phyloP scores from a whole-genome alignment of 2,797 vertebrate genomes.

The Microctenopoma stevenorrisi region DNA sequence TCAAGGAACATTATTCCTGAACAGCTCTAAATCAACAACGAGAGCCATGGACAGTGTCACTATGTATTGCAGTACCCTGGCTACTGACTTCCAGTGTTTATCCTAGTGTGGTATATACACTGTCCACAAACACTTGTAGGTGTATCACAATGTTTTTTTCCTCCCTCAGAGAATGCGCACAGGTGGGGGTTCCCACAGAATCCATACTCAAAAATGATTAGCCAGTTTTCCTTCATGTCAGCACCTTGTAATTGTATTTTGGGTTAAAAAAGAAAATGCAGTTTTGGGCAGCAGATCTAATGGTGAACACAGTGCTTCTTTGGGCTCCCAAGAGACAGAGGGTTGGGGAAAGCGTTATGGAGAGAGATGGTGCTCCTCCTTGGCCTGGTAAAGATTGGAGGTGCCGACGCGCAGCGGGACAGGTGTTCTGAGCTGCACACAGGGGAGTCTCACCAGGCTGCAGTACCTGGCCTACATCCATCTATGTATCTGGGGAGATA shows the following conservation, averaged over 20 bases:
- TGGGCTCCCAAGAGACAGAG: slow-evolving; percentile 54
- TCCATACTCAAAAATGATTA: slow-evolving; percentile 78
- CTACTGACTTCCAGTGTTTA: slow-evolving; percentile 12
- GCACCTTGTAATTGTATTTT: slow-evolving; percentile 78
- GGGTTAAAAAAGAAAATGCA: slow-evolving; percentile 57
- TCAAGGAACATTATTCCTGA: neutral
- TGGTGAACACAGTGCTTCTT: slow-evolving; percentile 48
- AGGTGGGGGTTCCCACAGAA: slow-evolving; percentile 49
- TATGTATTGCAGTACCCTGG: slow-evolving; percentile 1
- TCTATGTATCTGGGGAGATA: slow-evolving; percentile 84
- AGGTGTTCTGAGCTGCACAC: slow-evolving; percentile 79
- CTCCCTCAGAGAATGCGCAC: slow-evolving; percentile 35
- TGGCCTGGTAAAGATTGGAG: slow-evolving; percentile 85
- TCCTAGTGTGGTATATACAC: slow-evolving; percentile 10
- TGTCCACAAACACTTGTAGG: slow-evolving; percentile 72
- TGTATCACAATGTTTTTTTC: slow-evolving; percentile 47
- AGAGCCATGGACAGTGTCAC: neutral
- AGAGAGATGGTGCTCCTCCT: slow-evolving; percentile 79
- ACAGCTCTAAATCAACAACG: neutral
- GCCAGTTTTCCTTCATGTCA: slow-evolving; percentile 67
- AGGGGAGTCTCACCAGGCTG: slow-evolving; percentile 76
- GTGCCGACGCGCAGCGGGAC: slow-evolving; percentile 78
- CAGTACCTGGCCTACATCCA: slow-evolving; percentile 79
- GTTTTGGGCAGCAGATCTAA: slow-evolving; percentile 70
- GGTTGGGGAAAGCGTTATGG: slow-evolving; percentile 56